phyloP scores from a whole-genome alignment of 2,888 invertebrate species.

The Subacronicta megacephala region DNA sequence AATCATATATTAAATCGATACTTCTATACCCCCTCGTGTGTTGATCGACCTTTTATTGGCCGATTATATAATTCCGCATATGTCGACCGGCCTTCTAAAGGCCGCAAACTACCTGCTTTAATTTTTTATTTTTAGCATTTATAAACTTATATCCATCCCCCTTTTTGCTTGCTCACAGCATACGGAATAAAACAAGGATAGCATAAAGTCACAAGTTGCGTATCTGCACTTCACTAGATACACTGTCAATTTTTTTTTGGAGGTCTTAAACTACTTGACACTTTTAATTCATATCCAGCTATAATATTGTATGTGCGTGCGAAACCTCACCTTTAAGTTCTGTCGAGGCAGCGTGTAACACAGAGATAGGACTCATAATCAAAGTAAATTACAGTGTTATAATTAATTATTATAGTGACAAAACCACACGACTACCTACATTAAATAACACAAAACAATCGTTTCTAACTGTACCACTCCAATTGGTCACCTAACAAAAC shows the following conservation, averaged over 20 bases:
- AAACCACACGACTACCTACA: conserved; percentile 60
- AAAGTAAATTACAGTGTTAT: conserved; percentile 64
- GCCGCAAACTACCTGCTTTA: too few species aligned
- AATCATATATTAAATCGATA: conserved; percentile 17
- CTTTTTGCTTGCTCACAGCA: too few species aligned
- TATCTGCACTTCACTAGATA: too few species aligned
- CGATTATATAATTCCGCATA: too few species aligned
- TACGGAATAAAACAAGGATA: too few species aligned
- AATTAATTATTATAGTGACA: conserved; percentile 24
- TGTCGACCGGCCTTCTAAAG: too few species aligned
- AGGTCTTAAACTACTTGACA: too few species aligned
- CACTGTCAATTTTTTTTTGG: neutral
- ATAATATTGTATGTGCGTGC: neutral
- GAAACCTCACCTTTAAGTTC: conserved; percentile 86
- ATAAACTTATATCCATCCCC: too few species aligned
- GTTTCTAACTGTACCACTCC: conserved; percentile 57
- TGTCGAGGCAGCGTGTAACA: conserved; percentile 88
- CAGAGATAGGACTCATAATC: conserved; percentile 84
- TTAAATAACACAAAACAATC: conserved; percentile 61
- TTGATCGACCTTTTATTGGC: too few species aligned
- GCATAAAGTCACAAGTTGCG: too few species aligned
- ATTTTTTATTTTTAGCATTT: too few species aligned
- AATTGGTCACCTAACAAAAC: conserved; percentile 57
- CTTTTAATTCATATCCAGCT: neutral
- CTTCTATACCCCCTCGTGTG: too few species aligned